Evolutionary conservation across 1,140 invertebrate genomes (phyloP).

Genomic region (Galleria mellonella): DNA sequence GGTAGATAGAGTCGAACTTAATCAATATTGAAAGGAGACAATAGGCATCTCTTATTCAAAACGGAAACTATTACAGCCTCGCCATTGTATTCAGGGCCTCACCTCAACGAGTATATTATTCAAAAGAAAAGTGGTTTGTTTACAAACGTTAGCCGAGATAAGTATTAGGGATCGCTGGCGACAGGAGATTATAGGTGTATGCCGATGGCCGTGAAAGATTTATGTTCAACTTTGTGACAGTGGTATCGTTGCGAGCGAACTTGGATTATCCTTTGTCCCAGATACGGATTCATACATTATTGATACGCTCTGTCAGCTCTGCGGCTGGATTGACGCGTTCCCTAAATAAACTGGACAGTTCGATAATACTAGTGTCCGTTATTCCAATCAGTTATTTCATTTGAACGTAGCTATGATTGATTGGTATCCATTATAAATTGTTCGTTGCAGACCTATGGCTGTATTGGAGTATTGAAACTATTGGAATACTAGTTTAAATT

Average conservation of each 20-base stretch:
- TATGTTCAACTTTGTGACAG: constrained; percentile 57
- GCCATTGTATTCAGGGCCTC: constrained; percentile 63
- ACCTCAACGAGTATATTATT: constrained; percentile 59
- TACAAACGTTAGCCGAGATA: constrained; percentile 50
- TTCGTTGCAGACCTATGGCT: background rate
- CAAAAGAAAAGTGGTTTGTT: constrained; percentile 67
- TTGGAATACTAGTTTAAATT: too few species aligned
- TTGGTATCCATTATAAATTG: background rate
- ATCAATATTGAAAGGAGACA: constrained; percentile 65
- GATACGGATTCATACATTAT: constrained; percentile 34
- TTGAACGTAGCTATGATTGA: constrained; percentile 2
- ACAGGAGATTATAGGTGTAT: constrained; percentile 32
- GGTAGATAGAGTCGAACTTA: constrained; percentile 43
- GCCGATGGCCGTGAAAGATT: constrained; percentile 51
- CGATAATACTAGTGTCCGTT: constrained; percentile 2
- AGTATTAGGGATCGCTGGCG: constrained; percentile 43
- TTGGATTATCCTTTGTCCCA: constrained; percentile 53
- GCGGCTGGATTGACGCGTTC: constrained; percentile 11
- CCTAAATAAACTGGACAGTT: constrained; percentile 8
- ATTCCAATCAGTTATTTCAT: constrained; percentile 2
- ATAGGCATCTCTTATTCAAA: constrained; percentile 67
- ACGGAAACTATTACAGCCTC: constrained; percentile 68
- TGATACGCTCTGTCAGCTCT: constrained; percentile 18
- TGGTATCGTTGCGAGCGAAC: constrained; percentile 46
- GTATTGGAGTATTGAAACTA: too few species aligned